Percentiles rank a stretch among this genome's conserved stretches.
Evolutionary conservation across 2,888 invertebrate genomes (phyloP).

Genomic region (Cheilosia soror): DNA sequence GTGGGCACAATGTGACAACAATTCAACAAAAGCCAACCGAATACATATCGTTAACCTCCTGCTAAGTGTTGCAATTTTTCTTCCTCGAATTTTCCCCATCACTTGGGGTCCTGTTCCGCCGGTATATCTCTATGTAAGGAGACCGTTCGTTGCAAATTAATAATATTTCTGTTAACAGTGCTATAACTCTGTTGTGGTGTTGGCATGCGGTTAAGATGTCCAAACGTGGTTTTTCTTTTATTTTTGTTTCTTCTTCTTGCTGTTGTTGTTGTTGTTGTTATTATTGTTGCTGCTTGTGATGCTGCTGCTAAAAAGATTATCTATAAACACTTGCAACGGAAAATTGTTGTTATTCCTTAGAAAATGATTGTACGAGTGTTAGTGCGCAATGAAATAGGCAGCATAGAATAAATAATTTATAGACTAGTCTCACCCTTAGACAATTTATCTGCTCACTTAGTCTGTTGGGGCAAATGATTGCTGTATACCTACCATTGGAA

Average conservation of each 20-base stretch:
- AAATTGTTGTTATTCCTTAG: constrained; percentile 64
- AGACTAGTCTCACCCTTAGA: constrained; percentile 73
- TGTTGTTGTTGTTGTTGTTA: background rate
- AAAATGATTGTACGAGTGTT: constrained; percentile 25
- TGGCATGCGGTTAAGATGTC: constrained; percentile 73
- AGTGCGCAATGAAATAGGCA: constrained; percentile 44
- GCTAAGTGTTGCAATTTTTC: constrained; percentile 75
- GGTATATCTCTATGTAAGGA: background rate
- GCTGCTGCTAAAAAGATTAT: constrained; percentile 53
- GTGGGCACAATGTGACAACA: constrained; percentile 74
- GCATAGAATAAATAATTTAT: constrained; percentile 64
- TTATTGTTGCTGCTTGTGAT: background rate
- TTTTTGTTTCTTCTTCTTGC: constrained; percentile 3
- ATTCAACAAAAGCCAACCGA: constrained; percentile 72
- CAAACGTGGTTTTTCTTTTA: constrained; percentile 20
- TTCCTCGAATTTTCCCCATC: constrained; percentile 57
- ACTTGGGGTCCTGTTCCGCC: background rate
- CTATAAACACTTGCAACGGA: constrained; percentile 49
- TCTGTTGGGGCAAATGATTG: constrained; percentile 40
- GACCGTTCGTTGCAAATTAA: constrained; percentile 62
- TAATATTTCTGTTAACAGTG: constrained; percentile 74
- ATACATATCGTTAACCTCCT: constrained; percentile 75
- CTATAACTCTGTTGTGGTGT: constrained; percentile 57
- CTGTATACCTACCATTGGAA: background rate
- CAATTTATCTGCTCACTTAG: constrained; percentile 75